phyloP scores from a whole-genome alignment of 2,888 invertebrate genomes.

The Lasioglossum zephyrum region DNA sequence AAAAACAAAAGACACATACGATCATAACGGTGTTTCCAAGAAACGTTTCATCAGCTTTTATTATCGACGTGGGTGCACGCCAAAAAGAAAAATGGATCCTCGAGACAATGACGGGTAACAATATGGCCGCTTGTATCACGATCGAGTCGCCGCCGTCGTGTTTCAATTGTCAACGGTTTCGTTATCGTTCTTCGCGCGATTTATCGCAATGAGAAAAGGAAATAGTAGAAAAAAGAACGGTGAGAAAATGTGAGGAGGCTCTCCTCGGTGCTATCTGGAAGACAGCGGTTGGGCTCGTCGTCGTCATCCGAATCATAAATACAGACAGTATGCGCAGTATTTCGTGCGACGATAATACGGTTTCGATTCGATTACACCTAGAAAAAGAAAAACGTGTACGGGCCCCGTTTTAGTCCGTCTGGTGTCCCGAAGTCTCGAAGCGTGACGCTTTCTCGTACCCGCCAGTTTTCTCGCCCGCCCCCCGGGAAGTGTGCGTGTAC shows the following conservation, averaged over 20 bases:
- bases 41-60: slow-evolving; percentile 55
- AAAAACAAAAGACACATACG: background rate
- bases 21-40: slow-evolving; percentile 26
- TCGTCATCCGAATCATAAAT: slow-evolving; percentile 70
- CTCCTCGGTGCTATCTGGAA: slow-evolving; percentile 72
- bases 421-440: slow-evolving; percentile 67
- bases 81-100: slow-evolving; percentile 19
- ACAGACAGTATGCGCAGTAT: slow-evolving; percentile 75
- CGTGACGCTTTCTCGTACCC: slow-evolving; percentile 43
- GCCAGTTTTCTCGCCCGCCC: background rate
- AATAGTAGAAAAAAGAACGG: slow-evolving; percentile 36
- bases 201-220: slow-evolving; percentile 44
- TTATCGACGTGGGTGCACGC: slow-evolving; percentile 39
- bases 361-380: slow-evolving; percentile 67
- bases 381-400: slow-evolving; percentile 13
- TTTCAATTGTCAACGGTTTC: slow-evolving; percentile 41
- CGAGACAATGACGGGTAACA: slow-evolving; percentile 56
- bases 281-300: slow-evolving; percentile 72
- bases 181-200: slow-evolving; percentile 16
- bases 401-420: background rate
- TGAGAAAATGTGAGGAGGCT: background rate
- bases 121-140: slow-evolving; percentile 70
- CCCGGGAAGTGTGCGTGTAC: background rate
- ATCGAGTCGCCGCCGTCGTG: slow-evolving; percentile 55
- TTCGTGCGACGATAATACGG: slow-evolving; percentile 67